Evolutionary conservation across 2,113 vertebrate species (phyloP), one percentile per base, ranked within the genome.

Genomic region (Lathamus discolor): DNA sequence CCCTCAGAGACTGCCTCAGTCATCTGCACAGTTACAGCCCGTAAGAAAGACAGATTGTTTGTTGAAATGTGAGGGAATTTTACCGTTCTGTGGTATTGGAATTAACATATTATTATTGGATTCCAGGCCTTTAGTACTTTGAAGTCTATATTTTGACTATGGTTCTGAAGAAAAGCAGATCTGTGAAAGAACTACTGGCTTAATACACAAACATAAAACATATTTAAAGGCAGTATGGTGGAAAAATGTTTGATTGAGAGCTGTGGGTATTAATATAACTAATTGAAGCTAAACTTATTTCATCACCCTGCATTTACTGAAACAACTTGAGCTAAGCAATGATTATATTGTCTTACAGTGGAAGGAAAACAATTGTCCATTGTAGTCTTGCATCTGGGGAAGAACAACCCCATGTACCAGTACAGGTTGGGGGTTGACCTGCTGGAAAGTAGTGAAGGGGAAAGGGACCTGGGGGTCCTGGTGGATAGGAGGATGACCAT

Each of bases 71-170:
- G 84, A 96, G 92, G 79, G 88, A 92, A 95, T 96, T 94, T 96
- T 94, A 94, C 93, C 41, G 49, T 95, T 96, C 87, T 89, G 74
- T 85, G 69, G 85, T 87, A 94, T 81, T 86, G 83, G 88, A 96
- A 96, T 97, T 96, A 97, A 92, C 74, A 85, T 95, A 94, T 95
- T 97, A 94, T 96, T 94, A 93, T 84, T 91, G 89, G 96, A 95
- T 92, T 87, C 80, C 74, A 93, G 83, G 68, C 64, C 55, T 84
- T 92, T 82, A 85, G 94, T 89, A 67, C 86, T 93, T 95, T 90
- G 67, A 95, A 88, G 72, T 88, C 90, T 94, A 93, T 94, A 88
- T 93, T 97, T 93, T 97, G 92, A 94, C 93, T 93, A 69, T 1
- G 4, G 80, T 86, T 94, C 92, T 93, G 87, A 95, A 93, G 88